These are phyloP conservation scores for Ailuropoda melanoleuca DNA, from an alignment of 2,113 vertebrate genomes.

Conservation along the genomic window DNA sequence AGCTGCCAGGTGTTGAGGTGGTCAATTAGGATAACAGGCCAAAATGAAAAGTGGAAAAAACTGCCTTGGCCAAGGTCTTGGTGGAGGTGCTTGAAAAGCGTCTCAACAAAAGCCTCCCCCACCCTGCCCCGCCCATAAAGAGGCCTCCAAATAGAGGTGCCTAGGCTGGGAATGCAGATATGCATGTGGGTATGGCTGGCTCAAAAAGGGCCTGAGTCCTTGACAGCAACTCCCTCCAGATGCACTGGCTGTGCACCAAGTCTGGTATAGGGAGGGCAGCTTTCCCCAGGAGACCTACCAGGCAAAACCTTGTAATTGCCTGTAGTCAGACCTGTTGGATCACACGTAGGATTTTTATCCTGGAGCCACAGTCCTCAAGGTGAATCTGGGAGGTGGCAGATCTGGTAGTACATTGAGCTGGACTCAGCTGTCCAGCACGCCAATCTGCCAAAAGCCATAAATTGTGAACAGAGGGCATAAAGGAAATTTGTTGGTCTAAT, in stretches of 20 bases:
- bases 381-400: background rate
- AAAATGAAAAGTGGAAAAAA: slow-evolving; percentile 23
- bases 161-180: background rate
- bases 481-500: background rate
- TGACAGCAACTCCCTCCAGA: background rate
- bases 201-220: background rate
- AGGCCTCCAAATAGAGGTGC: background rate
- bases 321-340: background rate
- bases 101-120: background rate
- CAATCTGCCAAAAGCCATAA: background rate
- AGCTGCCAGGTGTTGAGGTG: background rate
- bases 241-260: background rate
- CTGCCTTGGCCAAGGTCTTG: background rate
- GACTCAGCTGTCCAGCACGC: background rate
- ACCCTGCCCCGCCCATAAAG: background rate
- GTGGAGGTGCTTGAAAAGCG: background rate
- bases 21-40: background rate
- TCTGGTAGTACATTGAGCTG: background rate
- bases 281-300: background rate
- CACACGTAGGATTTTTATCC: background rate
- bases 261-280: background rate
- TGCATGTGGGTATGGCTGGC: background rate
- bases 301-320: background rate
- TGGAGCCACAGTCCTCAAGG: background rate
- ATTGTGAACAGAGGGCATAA: background rate